Conservation (phyloP, 2,113 vertebrate genomes). For the Numenius arquata region DNA sequence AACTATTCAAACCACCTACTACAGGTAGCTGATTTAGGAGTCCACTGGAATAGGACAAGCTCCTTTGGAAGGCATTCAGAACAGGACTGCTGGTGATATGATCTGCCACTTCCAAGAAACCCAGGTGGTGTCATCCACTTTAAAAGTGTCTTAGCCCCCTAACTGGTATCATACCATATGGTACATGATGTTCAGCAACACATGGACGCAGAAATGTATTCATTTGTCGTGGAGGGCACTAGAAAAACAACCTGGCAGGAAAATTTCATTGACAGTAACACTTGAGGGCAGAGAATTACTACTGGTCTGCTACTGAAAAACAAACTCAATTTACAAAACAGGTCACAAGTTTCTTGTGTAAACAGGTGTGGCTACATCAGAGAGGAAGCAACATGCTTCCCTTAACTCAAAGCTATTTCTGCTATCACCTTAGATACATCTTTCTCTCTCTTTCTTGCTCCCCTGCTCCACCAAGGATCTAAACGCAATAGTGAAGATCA, state of each 20-base stretch:
- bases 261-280: background rate
- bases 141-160: background rate
- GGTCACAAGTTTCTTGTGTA: background rate
- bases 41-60: background rate
- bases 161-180: background rate
- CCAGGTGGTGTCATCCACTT: background rate
- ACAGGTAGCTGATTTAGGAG: background rate
- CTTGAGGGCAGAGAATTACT: background rate
- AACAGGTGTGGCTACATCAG: background rate
- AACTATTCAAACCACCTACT: background rate
- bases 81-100: background rate
- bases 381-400: background rate
- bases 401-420: background rate
- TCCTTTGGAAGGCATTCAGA: background rate
- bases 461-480: background rate
- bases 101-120: background rate
- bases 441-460: background rate
- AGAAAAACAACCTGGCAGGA: background rate
- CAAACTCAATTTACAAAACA: background rate
- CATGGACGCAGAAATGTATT: background rate
- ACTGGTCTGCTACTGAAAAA: background rate
- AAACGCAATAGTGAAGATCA: background rate
- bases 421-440: background rate
- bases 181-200: background rate
- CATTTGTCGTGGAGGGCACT: background rate